Conservation (phyloP, 2,113 vertebrate species). For the Eubucco bourcierii region DNA sequence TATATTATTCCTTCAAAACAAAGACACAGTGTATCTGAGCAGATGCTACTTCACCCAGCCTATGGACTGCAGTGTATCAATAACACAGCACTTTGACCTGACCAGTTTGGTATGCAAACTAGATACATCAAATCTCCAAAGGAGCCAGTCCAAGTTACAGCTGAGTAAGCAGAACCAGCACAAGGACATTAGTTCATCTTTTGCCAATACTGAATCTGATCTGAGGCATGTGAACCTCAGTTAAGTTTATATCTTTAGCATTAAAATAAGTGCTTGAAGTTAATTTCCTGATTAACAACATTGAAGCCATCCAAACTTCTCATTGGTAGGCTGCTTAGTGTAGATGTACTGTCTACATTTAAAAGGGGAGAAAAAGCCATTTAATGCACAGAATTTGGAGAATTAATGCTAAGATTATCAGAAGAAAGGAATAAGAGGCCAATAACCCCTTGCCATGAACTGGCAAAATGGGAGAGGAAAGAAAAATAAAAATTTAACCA, state of each 20-base stretch:
- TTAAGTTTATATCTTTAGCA: not conserved
- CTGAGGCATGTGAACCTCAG: not conserved
- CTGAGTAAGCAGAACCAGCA: not conserved
- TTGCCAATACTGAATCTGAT: not conserved
- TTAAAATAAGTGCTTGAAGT: not conserved
- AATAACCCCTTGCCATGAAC: not conserved
- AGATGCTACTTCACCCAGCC: not conserved
- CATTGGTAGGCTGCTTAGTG: not conserved
- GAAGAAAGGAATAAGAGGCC: not conserved
- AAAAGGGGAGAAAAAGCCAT: not conserved
- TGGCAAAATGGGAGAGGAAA: not conserved
- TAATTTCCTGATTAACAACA: constrained; percentile 31
- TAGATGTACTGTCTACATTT: not conserved
- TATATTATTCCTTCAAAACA: not conserved
- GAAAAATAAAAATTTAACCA: not conserved
- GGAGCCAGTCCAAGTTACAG: not conserved
- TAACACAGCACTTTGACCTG: not conserved
- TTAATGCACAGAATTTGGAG: not conserved
- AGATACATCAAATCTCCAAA: not conserved
- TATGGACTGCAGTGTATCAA: not conserved
- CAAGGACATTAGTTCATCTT: not conserved
- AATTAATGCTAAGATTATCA: not conserved
- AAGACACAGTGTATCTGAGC: not conserved
- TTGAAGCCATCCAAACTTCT: not conserved
- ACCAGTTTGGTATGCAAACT: not conserved